These are phyloP conservation scores for Coranthus polyacanthus DNA, from an alignment of 2,797 vertebrate species.

Conservation along the genomic window DNA sequence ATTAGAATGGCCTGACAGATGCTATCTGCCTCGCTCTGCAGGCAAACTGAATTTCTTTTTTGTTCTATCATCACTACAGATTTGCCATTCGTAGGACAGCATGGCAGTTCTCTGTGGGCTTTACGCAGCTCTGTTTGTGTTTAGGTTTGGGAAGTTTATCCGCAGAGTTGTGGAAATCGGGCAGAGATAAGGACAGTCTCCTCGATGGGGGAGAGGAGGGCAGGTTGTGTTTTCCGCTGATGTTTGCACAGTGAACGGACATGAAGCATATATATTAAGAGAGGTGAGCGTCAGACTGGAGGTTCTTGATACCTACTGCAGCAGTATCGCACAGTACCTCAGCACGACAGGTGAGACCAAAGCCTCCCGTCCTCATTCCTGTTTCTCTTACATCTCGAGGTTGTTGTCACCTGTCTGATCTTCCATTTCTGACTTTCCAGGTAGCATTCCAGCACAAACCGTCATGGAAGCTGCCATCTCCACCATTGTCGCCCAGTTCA, in stretches of 20 bases:
- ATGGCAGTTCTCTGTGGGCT: constrained; percentile 34
- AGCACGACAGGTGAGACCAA: constrained; percentile 51
- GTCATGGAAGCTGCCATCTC: constrained; percentile 85
- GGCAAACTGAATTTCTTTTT: constrained; percentile 47
- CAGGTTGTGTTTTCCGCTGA: constrained; percentile 84
- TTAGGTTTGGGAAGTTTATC: constrained; percentile 40
- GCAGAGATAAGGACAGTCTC: constrained; percentile 53
- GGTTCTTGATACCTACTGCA: constrained; percentile 28
- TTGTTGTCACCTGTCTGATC: neutral
- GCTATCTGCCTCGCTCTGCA: constrained; percentile 54
- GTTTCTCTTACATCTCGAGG: neutral
- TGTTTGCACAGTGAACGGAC: constrained; percentile 59
- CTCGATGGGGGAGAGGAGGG: constrained; percentile 51
- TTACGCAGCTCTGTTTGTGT: constrained; percentile 23
- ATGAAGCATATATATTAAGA: constrained; percentile 70
- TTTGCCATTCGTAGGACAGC: constrained; percentile 57
- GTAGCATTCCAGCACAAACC: constrained; percentile 2
- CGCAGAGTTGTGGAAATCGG: constrained; percentile 47
- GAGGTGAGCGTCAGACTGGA: constrained; percentile 30
- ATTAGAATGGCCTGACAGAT: constrained; percentile 72
- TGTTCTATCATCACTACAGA: constrained; percentile 67
- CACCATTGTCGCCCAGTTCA: constrained; percentile 81
- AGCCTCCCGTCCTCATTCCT: neutral
- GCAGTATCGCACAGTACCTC: constrained; percentile 9
- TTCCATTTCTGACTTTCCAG: constrained; percentile 27